These are phyloP conservation scores for Fissipunctia ypsillon DNA, from an alignment of 2,888 invertebrate genomes.

Conservation along the genomic window DNA sequence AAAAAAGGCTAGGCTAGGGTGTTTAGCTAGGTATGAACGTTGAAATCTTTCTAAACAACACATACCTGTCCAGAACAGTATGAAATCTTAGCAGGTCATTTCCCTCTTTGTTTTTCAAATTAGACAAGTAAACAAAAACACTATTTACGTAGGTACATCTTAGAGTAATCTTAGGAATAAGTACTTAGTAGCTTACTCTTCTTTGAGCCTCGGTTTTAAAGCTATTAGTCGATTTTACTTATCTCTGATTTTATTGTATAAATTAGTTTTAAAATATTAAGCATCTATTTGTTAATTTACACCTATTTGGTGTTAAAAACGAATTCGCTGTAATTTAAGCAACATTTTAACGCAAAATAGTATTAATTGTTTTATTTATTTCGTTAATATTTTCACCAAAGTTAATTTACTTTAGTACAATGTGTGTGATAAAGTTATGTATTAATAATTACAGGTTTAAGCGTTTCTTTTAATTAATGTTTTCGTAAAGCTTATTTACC, in stretches of 20 bases:
- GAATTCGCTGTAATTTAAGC: conserved; percentile 50
- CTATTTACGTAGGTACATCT: conserved; percentile 38
- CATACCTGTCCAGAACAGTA: background rate
- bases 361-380: conserved; percentile 17
- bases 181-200: conserved; percentile 3
- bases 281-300: conserved; percentile 23
- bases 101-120: conserved; percentile 26
- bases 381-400: conserved; percentile 34
- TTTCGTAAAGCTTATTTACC: background rate
- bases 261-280: conserved; percentile 33
- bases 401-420: conserved; percentile 28
- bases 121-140: conserved; percentile 22
- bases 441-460: background rate
- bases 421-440: conserved; percentile 6
- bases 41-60: background rate
- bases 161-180: conserved; percentile 35
- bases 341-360: conserved; percentile 23
- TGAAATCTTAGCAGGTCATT: background rate
- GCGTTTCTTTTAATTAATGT: conserved; percentile 16
- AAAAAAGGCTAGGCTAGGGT: no score
- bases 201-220: conserved; percentile 30
- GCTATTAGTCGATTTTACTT: conserved; percentile 44
- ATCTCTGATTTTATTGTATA: conserved; percentile 43
- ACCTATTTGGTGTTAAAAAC: conserved; percentile 34
- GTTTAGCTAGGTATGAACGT: background rate